Conservation (phyloP, 2,113 vertebrate species). For the Tretioscincus oriximinensis region DNA sequence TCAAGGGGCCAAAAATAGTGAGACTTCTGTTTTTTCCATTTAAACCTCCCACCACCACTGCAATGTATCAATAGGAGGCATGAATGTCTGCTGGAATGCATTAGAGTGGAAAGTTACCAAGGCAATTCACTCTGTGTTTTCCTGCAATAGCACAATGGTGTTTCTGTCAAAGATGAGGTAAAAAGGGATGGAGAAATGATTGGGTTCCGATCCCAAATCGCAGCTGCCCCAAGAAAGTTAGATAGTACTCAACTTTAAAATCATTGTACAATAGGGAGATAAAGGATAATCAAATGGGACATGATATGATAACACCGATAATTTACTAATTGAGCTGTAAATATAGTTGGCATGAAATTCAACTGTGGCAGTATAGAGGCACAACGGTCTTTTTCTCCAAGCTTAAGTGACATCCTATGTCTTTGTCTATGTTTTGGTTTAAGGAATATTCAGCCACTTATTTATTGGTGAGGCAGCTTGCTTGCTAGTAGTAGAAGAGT, state of each 20-base stretch:
- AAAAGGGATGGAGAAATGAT: background rate
- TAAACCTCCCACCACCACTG: rapidly evolving
- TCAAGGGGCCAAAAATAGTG: background rate
- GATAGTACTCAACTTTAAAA: background rate
- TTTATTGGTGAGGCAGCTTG: background rate
- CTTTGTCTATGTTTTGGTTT: background rate
- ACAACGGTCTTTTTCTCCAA: background rate
- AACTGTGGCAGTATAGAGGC: background rate
- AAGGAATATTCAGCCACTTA: background rate
- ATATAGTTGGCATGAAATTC: background rate
- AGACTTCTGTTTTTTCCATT: rapidly evolving
- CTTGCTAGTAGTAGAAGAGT: background rate
- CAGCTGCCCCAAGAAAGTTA: background rate
- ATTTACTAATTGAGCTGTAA: background rate
- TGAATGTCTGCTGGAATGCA: background rate
- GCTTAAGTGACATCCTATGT: background rate
- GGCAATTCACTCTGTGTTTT: background rate
- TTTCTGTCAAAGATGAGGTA: constrained; percentile 14
- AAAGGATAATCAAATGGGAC: background rate
- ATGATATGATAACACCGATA: background rate
- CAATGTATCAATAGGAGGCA: background rate
- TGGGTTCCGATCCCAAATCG: too few relatives aligned
- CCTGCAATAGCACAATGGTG: background rate
- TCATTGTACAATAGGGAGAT: background rate
- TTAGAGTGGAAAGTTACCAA: background rate